Base-by-base conservation (phyloP, 92 coral and sea anemone genomes). In the Epizoanthus fatuus region DNA sequence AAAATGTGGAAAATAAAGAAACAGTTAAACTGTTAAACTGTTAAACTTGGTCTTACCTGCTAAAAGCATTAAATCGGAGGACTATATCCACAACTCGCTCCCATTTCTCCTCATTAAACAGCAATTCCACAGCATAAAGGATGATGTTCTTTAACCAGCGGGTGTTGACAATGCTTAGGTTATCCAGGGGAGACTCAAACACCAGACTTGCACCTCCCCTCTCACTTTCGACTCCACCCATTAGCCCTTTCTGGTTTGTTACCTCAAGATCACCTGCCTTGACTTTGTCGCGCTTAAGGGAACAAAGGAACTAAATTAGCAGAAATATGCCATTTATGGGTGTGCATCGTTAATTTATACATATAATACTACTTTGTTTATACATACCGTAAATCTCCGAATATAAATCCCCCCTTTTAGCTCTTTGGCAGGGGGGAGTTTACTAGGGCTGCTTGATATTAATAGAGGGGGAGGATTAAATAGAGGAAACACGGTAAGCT, bases 211-310 rank as follows among this genome's bases (percentile, higher is more conserved):
- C 89, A 5, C 99, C 99, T 53, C 99, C 99, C 82, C 85, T 95
- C 92, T 97, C 98, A 45, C 93, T 93, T 60, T 97, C 97, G 7
- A 97, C 87, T 64, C 95, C 95, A 51, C 95, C 99, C 99, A 94
- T 90, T 55, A 94, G 64, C 16, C 96, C 96, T 70, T 87, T 86
- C 35, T 83, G 85, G 17, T 85, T 85, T 59, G 74, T 90, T 7
- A 94, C 89, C 64, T 90, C 83, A 19, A 93, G 89, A 57, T 94
- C 98, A 49, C 98, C 98, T 72, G 85, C 79, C 91, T 92, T 92
- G 7, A 94, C 73, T 56, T 90, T 94, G 77, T 87, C 93, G 19
- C 91, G 89, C 98, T 94, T 49, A 15, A 64, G 54, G 13, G 56
- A 15, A 75, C 10, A 69, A 15, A 68, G 54, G 49, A 16, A 38